Percentiles rank a stretch among this genome's conserved stretches.
These are phyloP conservation scores for Troides helena DNA, from an alignment of 2,888 invertebrate genomes.

Conservation along the genomic window DNA sequence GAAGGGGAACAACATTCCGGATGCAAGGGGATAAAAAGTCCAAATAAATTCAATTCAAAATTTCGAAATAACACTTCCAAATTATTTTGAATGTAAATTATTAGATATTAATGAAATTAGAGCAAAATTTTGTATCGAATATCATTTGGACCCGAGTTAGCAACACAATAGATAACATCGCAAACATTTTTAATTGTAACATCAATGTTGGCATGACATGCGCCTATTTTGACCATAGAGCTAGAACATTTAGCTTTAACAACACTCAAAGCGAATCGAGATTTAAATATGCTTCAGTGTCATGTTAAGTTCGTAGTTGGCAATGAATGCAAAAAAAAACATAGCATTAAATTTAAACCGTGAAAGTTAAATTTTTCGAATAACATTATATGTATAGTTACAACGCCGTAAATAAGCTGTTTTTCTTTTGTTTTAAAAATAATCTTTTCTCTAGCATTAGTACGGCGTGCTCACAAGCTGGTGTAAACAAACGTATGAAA, in stretches of 20 bases:
- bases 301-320: neutral
- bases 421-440: neutral
- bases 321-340: conserved; percentile 2
- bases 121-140: conserved; percentile 24
- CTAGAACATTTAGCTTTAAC: neutral
- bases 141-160: conserved; percentile 42
- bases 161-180: conserved; percentile 52
- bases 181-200: conserved; percentile 42
- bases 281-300: conserved; percentile 26
- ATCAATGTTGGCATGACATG: conserved; percentile 69
- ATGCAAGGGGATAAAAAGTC: conserved; percentile 46
- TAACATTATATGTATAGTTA: neutral
- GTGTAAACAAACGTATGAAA: conserved; percentile 18
- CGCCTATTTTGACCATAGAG: conserved; percentile 35
- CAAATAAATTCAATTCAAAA: conserved; percentile 20
- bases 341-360: neutral
- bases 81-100: neutral
- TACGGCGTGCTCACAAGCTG: conserved; percentile 25
- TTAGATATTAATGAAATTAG: neutral
- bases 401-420: neutral
- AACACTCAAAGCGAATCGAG: conserved; percentile 25
- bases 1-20: conserved; percentile 53
- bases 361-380: neutral
- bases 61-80: neutral
- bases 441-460: conserved; percentile 22